These are phyloP conservation scores for Myanophis thanlyinensis DNA, from an alignment of 2,113 vertebrate species.

Conservation along the genomic window DNA sequence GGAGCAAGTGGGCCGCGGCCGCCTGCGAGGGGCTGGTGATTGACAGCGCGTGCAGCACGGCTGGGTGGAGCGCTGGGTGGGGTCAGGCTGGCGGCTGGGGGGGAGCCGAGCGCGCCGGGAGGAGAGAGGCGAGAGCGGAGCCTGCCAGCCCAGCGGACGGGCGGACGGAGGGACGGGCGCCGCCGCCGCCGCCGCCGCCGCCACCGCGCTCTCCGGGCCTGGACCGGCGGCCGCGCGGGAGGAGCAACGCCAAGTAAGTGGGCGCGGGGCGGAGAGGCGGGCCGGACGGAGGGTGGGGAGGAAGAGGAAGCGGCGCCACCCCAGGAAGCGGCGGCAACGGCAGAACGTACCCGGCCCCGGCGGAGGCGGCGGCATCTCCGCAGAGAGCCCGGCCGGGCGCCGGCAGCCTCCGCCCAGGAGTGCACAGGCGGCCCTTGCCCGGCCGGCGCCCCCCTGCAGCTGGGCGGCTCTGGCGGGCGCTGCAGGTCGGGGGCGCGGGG, in stretches of 20 bases:
- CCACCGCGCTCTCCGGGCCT: not conserved
- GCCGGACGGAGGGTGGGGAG: not conserved
- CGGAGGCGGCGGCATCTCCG: not conserved
- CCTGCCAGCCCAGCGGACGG: not conserved
- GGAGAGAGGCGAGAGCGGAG: conserved; percentile 48
- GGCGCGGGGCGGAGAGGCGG: conserved; percentile 25
- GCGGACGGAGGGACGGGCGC: not conserved
- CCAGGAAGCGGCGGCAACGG: not conserved
- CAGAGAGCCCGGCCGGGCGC: not conserved
- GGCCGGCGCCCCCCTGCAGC: not conserved
- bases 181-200: not conserved
- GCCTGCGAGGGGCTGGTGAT: conserved; percentile 39
- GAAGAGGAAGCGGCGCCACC: conserved; percentile 5
- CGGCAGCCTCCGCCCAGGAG: not conserved
- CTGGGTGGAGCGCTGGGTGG: conserved; percentile 70
- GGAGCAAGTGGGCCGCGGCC: not conserved
- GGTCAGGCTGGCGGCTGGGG: conserved; percentile 48
- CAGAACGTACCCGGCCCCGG: not conserved
- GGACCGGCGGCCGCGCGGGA: not conserved
- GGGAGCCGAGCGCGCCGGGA: not conserved
- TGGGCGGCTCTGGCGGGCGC: not conserved
- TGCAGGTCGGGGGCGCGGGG: not conserved
- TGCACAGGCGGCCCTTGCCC: not conserved
- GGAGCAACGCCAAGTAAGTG: conserved; percentile 53
- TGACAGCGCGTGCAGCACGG: conserved; percentile 57